phyloP scores from a whole-genome alignment of 2,888 invertebrate species.

The Mesochorus sp. region DNA sequence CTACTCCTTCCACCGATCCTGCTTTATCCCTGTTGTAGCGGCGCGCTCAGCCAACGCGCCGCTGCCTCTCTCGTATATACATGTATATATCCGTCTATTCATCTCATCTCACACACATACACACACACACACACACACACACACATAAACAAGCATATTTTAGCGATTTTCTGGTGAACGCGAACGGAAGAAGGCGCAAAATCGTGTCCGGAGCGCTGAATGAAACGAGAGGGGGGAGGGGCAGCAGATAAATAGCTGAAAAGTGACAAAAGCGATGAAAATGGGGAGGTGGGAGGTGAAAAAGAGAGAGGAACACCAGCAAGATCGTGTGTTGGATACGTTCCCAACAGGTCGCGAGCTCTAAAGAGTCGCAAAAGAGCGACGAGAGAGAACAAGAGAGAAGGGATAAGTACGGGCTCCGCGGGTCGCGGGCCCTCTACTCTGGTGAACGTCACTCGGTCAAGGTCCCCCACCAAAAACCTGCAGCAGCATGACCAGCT shows the following conservation, averaged over 20 bases:
- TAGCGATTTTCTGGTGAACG: too few species aligned
- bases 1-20: slow-evolving; percentile 77
- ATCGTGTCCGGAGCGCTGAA: slow-evolving; percentile 11
- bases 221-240: background rate
- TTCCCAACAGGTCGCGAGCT: slow-evolving; percentile 68
- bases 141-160: background rate
- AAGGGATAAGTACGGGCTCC: background rate
- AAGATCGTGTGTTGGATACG: slow-evolving; percentile 31
- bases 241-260: slow-evolving; percentile 22
- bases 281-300: slow-evolving; percentile 6
- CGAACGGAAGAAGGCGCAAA: slow-evolving; percentile 31
- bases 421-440: slow-evolving; percentile 10
- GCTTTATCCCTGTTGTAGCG: slow-evolving; percentile 74
- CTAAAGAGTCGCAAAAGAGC: background rate
- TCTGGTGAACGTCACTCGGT: slow-evolving; percentile 77
- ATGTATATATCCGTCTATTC: slow-evolving; percentile 8
- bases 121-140: slow-evolving; percentile 36
- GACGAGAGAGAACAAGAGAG: slow-evolving; percentile 1
- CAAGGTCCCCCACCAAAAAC: slow-evolving; percentile 79
- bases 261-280: slow-evolving; percentile 14
- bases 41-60: slow-evolving; percentile 54
- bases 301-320: slow-evolving; percentile 42
- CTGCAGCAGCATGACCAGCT: slow-evolving; percentile 57
- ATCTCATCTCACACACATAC: slow-evolving; percentile 50
- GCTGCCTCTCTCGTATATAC: slow-evolving; percentile 41